These are phyloP conservation scores for Calvadosia cruxmelitensis DNA, from an alignment of 30 jellyfish, hydroid and myxozoan genomes.

Conservation along the genomic window DNA sequence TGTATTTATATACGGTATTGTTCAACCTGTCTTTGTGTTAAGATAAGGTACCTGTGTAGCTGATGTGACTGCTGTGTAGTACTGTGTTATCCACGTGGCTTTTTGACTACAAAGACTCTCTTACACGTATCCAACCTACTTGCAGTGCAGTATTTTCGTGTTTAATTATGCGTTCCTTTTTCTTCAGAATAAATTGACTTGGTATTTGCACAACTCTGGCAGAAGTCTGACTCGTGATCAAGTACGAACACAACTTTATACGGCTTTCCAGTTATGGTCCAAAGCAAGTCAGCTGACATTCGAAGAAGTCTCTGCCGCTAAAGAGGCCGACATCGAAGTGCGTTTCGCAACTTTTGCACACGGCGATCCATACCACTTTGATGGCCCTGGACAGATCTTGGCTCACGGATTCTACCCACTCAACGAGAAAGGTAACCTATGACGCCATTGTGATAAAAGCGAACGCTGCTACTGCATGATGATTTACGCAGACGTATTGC, in stretches of 20 bases:
- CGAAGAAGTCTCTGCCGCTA: not conserved
- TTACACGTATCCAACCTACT: no score
- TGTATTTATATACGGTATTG: not conserved
- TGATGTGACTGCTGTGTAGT: no score
- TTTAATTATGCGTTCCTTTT: not conserved
- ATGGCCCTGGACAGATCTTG: conserved; percentile 53
- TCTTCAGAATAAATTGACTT: conserved; percentile 33
- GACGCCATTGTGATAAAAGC: no score
- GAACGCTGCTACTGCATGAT: no score
- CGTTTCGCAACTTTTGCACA: conserved; percentile 37
- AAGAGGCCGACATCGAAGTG: conserved; percentile 5
- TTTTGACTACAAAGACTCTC: not conserved
- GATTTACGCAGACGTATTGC: no score
- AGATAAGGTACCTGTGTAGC: no score
- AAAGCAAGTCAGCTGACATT: not conserved
- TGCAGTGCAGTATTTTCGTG: not conserved
- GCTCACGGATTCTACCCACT: conserved; percentile 82
- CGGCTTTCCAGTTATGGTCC: conserved; percentile 49
- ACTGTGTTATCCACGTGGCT: not conserved
- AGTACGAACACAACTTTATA: conserved; percentile 28
- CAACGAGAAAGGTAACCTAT: conserved; percentile 37
- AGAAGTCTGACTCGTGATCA: conserved; percentile 20
- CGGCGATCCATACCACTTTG: conserved; percentile 57
- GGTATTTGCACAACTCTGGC: conserved; percentile 46
- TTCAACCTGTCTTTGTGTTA: not conserved